Evolutionary conservation across 37 sponge, comb jelly and placozoan genomes (phyloP), one percentile per base, ranked within the genome.

Genomic region (Aplysina aerophoba): DNA sequence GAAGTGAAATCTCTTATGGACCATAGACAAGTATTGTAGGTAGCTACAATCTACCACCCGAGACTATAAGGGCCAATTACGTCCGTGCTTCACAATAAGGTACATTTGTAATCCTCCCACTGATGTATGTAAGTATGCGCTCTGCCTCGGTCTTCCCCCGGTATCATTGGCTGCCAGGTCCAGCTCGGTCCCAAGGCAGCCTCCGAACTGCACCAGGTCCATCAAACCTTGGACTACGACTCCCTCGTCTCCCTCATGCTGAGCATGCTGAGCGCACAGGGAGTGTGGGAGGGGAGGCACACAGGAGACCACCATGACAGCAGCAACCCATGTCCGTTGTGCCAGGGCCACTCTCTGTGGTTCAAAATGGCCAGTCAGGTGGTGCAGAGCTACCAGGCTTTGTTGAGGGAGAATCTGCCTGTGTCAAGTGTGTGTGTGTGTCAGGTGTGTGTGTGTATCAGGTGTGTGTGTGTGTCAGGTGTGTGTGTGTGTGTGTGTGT

Each of bases 401-500:
- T 14, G 11, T 14, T 44, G 50, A 44, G 50, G 50, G 50, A 44
- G 50, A 44, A 8, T 3, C 3, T 44, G 50, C 6, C 8, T 62
- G 63, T 4, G 11, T 5, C 27, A 25, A 4, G 63, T 62, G 27
- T 62, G 27, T 62, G 63, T 25, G 25, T 62, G n/a, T 62, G 63
- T 62, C 17, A 57, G 15, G 59, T 57, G 59, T 57, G 19, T 65
- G 66, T 65, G 66, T 65, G 66, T 65, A 30, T 65, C 30, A 30
- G 66, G 17, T 62, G 63, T 62, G 35, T 69, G 71, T 31, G 71
- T 69, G 71, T 6, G 35, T 69, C 35, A 30, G 71, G 71, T 27
- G 71, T 69, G 71, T 27, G 71, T 69, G 71, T 27, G 34, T 69
- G 71, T 27, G 71, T 69, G 34, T 27, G 71, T 69, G 71, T 27